A percentile compares a stretch with the other conserved stretches of the same genome.
These are phyloP conservation scores for Crambe crambe DNA, from an alignment of 37 sponge, comb jelly and placozoan genomes.

Conservation along the genomic window DNA sequence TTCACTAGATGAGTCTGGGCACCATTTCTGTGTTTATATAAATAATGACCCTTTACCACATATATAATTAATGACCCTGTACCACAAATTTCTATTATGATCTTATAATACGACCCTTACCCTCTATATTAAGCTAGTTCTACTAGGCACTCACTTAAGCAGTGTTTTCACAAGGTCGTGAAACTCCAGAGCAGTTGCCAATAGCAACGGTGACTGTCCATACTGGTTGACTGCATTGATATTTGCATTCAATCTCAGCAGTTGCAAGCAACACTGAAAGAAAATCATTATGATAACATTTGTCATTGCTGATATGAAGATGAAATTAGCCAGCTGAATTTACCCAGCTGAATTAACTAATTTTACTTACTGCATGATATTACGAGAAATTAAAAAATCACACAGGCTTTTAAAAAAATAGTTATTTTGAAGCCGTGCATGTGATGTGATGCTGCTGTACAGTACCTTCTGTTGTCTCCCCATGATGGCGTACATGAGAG, in stretches of 20 bases:
- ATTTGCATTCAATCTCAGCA: conserved; percentile 34
- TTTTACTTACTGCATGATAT: background rate
- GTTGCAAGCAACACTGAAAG: conserved; percentile 46
- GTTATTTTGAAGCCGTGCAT: too few relatives aligned
- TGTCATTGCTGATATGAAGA: too few relatives aligned
- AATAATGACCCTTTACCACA: too few relatives aligned
- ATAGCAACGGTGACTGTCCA: conserved; percentile 43
- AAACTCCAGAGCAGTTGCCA: conserved; percentile 26
- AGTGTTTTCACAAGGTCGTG: conserved; percentile 41
- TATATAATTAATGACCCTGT: too few relatives aligned
- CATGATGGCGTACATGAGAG: conserved; percentile 83
- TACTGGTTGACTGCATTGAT: conserved; percentile 43
- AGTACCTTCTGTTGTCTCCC: conserved; percentile 59
- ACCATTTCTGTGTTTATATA: conserved; percentile 52
- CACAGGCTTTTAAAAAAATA: too few relatives aligned
- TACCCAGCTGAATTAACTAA: too few relatives aligned
- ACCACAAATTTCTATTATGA: too few relatives aligned
- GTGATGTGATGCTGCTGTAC: too few relatives aligned
- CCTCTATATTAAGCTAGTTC: too few relatives aligned
- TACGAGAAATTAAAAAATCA: background rate
- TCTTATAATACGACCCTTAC: too few relatives aligned
- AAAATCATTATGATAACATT: too few relatives aligned
- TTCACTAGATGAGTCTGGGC: conserved; percentile 34
- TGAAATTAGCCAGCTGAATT: too few relatives aligned
- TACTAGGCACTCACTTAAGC: conserved; percentile 54